These are phyloP conservation scores for Halocynthia aurantium DNA, from an alignment of 23 tunicate genomes.

Conservation along the genomic window DNA sequence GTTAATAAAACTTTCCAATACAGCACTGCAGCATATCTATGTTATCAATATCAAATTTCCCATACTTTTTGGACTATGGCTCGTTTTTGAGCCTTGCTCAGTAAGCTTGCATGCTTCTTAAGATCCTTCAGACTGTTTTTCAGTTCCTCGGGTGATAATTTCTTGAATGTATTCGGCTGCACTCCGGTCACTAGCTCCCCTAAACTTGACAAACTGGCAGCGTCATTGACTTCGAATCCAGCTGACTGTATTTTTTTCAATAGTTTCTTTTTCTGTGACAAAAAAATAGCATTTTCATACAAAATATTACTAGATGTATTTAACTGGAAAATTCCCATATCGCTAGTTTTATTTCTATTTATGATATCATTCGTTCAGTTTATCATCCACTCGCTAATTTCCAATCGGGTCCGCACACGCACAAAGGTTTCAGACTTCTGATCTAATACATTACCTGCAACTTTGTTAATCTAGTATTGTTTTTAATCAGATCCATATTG, in stretches of 20 bases:
- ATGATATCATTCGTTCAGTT: too few relatives aligned
- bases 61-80: constrained; percentile 44
- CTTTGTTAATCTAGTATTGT: constrained; percentile 26
- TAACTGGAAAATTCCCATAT: too few relatives aligned
- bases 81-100: constrained; percentile 18
- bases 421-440: too few relatives aligned
- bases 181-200: constrained; percentile 40
- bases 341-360: too few relatives aligned
- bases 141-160: constrained; percentile 11
- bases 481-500: constrained; percentile 27
- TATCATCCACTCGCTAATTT: too few relatives aligned
- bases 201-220: constrained; percentile 14
- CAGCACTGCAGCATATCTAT: background rate
- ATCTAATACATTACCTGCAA: constrained; percentile 13
- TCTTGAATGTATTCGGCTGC: constrained; percentile 28
- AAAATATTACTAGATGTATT: background rate
- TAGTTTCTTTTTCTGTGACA: constrained; percentile 33
- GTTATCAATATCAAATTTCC: background rate
- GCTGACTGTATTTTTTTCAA: constrained; percentile 29
- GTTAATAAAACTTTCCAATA: background rate
- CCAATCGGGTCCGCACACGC: too few relatives aligned
- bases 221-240: constrained; percentile 24
- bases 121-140: constrained; percentile 23
- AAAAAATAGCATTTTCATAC: background rate
- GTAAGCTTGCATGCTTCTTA: constrained; percentile 11